Base-by-base conservation (phyloP, 2,888 invertebrate species). In the Xanthorhoe designata region DNA sequence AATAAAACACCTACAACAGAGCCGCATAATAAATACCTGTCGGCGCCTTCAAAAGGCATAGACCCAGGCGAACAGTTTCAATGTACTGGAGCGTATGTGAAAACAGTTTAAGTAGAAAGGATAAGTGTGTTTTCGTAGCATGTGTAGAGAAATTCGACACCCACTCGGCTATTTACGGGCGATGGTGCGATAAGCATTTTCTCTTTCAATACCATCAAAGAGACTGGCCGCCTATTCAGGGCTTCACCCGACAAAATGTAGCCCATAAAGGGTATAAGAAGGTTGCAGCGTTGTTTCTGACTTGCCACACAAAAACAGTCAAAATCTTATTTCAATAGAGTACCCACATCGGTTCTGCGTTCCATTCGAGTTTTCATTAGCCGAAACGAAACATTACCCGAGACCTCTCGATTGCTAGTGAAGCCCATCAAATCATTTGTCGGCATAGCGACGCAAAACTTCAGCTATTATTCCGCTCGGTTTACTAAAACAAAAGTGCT, bases 181-280 rank as follows among this genome's bases (percentile, higher is more conserved):
- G 90, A 90, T 89, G 87, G 90, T 83, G 87, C 91, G 91, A 91
- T 91, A 91, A 90, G 89, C 88, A 89, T 91, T 91, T 90, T 89
- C 90, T 88, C 88, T 90, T 91, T 91, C 91, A 91, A 90, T 89
- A 87, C 88, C 85, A 87, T 91, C 90, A 90, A 89, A 91, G 89
- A 86, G 87, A 89, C 90, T 89, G 88, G 85, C 86, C 89, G 86
- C 82, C 90, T 88, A 90, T 91, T 91, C 90, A 90, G 74, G 73
- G 79, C 82, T 84, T 78, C 80, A 77, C 81, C 82, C 84, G 81
- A 87, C 87, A 87, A 89, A 87, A 85, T 87, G 89, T 88, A 84
- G 85, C 86, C 82, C 82, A 85, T 88, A 88, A 86, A 87, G 81
- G 83, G 84, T 87, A 87, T 85, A 85, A 81, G 85, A 82, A 85